Percentiles rank a stretch among this genome's conserved stretches.
Conservation (phyloP, 2,888 invertebrate species). For the Platypus cylindrus region DNA sequence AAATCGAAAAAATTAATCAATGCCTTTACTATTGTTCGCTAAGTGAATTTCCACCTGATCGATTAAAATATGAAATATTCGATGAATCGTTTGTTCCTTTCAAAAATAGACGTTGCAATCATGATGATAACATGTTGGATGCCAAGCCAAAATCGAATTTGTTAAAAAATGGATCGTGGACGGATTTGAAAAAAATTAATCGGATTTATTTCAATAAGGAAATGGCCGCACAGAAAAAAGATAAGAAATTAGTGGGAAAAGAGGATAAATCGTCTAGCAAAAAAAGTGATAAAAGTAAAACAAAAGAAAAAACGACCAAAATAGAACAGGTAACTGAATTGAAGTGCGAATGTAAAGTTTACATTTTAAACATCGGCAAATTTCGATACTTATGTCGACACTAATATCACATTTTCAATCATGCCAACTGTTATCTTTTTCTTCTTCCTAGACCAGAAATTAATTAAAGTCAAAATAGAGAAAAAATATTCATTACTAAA, state of each 20-base stretch:
- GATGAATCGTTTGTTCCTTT: slow-evolving; percentile 16
- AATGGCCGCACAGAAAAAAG: slow-evolving; percentile 2
- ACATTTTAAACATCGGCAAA: background rate
- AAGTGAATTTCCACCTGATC: slow-evolving; percentile 4
- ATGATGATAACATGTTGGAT: slow-evolving; percentile 3
- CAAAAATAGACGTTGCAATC: slow-evolving; percentile 12
- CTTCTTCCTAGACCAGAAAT: too few relatives aligned
- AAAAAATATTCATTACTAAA: too few relatives aligned
- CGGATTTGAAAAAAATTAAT: slow-evolving; percentile 9
- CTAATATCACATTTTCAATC: background rate
- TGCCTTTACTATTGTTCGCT: background rate
- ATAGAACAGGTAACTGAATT: slow-evolving; percentile 2
- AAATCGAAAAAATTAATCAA: background rate
- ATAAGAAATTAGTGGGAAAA: slow-evolving; percentile 1
- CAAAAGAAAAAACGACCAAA: slow-evolving; percentile 1
- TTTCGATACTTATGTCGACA: background rate
- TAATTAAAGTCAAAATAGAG: too few relatives aligned
- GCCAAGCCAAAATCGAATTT: slow-evolving; percentile 14
- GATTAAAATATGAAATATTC: slow-evolving; percentile 18
- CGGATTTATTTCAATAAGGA: slow-evolving; percentile 11
- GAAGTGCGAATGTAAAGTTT: too few relatives aligned
- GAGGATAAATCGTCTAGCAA: background rate
- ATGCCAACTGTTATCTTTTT: too few relatives aligned
- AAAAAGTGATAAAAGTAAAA: slow-evolving; percentile 3
- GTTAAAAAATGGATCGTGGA: slow-evolving; percentile 1